Evolutionary conservation across 1,140 invertebrate genomes (phyloP).

Genomic region (Polypedilum pembai): DNA sequence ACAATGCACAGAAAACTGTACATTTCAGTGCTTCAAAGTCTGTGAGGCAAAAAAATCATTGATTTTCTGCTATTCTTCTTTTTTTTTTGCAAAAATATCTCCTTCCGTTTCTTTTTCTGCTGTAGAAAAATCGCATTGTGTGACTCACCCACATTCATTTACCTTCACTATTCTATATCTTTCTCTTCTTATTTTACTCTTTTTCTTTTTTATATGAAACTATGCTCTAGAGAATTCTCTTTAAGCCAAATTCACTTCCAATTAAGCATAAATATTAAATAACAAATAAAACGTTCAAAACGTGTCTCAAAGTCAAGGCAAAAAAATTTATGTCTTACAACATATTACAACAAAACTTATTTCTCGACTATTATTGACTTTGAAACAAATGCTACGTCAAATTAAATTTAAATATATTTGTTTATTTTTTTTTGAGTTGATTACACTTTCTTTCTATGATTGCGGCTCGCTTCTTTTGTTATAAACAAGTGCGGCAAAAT

Average conservation of each 20-base stretch:
- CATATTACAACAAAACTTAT: not conserved
- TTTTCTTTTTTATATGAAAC: not conserved
- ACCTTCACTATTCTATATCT: not conserved
- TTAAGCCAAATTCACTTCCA: not conserved
- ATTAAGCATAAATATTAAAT: not conserved
- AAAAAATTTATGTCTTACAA: not conserved
- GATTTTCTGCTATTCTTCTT: conserved; percentile 9
- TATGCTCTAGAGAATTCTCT: not conserved
- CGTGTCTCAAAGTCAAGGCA: not conserved
- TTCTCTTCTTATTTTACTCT: not conserved
- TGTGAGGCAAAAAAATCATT: not conserved
- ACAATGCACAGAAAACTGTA: not conserved
- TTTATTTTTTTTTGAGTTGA: no score
- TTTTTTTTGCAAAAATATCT: not conserved
- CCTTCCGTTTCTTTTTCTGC: not conserved
- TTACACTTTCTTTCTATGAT: no score
- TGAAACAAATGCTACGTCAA: no score
- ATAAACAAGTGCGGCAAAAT: no score
- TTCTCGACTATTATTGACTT: not conserved
- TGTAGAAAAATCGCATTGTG: not conserved
- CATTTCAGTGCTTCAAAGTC: not conserved
- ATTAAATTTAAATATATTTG: no score
- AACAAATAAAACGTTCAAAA: not conserved
- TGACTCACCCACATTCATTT: conserved; percentile 11
- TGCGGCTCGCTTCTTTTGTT: no score